Percentiles rank a stretch among this genome's conserved stretches.
These are phyloP conservation scores for Meta bourneti DNA, from an alignment of 2,888 invertebrate genomes.

Conservation along the genomic window DNA sequence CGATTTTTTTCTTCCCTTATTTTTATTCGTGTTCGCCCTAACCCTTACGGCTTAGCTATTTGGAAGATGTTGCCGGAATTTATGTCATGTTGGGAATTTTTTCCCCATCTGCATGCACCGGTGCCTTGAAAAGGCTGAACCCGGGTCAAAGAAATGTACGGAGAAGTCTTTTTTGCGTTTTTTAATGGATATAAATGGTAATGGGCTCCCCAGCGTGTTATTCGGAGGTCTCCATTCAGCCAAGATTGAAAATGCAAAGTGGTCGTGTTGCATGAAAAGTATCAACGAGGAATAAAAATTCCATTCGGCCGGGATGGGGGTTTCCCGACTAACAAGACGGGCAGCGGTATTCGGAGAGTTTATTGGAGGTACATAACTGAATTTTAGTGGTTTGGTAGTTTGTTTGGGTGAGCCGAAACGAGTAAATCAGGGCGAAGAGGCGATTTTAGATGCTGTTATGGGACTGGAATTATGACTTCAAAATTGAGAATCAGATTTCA, in stretches of 20 bases:
- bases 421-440: too few species aligned
- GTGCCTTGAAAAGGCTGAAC: conserved; percentile 30
- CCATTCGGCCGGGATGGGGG: too few species aligned
- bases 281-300: not conserved
- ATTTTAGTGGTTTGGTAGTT: too few species aligned
- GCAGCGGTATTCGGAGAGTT: too few species aligned
- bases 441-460: too few species aligned
- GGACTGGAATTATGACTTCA: too few species aligned
- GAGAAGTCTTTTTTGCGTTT: not conserved
- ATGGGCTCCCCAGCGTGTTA: conserved; percentile 21
- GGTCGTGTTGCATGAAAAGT: not conserved
- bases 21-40: conserved; percentile 16
- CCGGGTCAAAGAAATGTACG: conserved; percentile 15
- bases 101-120: not conserved
- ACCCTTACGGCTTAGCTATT: conserved; percentile 53
- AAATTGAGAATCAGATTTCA: too few species aligned
- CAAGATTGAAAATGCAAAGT: conserved; percentile 32
- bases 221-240: conserved; percentile 1
- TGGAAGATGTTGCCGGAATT: conserved; percentile 44
- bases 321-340: too few species aligned
- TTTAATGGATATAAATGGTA: conserved; percentile 59
- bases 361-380: too few species aligned
- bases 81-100: conserved; percentile 35
- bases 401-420: too few species aligned
- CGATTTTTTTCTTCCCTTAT: not conserved